These are phyloP conservation scores for Bradynema listronoti DNA, from an alignment of 1,140 invertebrate genomes.

Conservation along the genomic window DNA sequence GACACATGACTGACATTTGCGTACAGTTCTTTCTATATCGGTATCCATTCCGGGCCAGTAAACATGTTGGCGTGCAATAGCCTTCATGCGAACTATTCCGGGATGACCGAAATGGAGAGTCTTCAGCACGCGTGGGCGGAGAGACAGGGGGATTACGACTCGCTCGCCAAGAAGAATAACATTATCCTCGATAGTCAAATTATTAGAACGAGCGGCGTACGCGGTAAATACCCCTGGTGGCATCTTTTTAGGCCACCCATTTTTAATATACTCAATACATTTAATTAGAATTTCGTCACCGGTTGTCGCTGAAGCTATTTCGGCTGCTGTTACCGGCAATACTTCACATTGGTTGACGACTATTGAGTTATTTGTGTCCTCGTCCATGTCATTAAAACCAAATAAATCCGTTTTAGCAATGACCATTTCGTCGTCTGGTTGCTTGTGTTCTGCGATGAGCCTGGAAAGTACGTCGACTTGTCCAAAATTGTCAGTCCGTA, in stretches of 20 bases:
- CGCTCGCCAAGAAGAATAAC: constrained; percentile 50
- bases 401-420: constrained; percentile 18
- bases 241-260: not conserved
- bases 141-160: constrained; percentile 59
- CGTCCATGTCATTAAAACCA: no score
- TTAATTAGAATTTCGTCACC: not conserved
- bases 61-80: constrained; percentile 57
- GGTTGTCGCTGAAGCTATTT: not conserved
- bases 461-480: constrained; percentile 16
- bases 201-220: no score
- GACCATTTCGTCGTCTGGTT: constrained; percentile 10
- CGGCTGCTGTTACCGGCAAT: not conserved
- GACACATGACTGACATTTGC: constrained; percentile 2
- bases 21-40: constrained; percentile 16
- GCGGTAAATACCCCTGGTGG: no score
- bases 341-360: not conserved
- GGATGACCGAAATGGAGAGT: constrained; percentile 61
- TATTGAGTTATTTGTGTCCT: constrained; percentile 3
- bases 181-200: no score
- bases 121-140: constrained; percentile 55
- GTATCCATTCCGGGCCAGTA: constrained; percentile 18
- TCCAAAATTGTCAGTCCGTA: constrained; percentile 11
- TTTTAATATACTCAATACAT: not conserved
- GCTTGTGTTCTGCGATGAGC: constrained; percentile 6
- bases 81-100: constrained; percentile 63